Percentiles rank a stretch among this genome's conserved stretches.
phyloP scores from a whole-genome alignment of 2,888 invertebrate genomes.

The Bombylius major region DNA sequence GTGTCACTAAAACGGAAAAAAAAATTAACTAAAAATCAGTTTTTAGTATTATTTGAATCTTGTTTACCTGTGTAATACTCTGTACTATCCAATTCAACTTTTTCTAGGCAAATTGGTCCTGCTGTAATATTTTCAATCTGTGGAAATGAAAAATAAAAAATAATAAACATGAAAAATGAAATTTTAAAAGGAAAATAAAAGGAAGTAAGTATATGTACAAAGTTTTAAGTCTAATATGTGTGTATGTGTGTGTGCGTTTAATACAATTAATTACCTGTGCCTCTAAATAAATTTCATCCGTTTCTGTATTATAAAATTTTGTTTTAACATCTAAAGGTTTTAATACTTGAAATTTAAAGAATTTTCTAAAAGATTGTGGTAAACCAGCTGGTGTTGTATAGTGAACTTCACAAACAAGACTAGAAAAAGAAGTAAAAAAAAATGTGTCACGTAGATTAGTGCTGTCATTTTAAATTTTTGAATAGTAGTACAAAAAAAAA shows the following conservation, averaged over 20 bases:
- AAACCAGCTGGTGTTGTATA: constrained; percentile 68
- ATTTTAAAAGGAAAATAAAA: neutral
- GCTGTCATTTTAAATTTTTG: neutral
- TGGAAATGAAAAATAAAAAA: constrained; percentile 17
- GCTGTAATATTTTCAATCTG: constrained; percentile 87
- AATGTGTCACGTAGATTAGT: neutral
- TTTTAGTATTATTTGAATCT: neutral
- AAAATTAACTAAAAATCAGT: neutral
- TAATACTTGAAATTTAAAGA: constrained; percentile 95
- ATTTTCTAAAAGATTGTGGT: constrained; percentile 81
- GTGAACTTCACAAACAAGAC: constrained; percentile 90
- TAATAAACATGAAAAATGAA: neutral
- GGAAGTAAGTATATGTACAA: neutral
- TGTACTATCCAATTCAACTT: constrained; percentile 86
- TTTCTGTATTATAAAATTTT: constrained; percentile 91
- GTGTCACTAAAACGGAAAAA: constrained; percentile 42
- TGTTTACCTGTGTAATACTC: constrained; percentile 61
- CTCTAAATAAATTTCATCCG: constrained; percentile 60
- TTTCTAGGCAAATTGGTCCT: constrained; percentile 85
- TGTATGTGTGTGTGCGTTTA: neutral
- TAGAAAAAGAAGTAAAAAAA: constrained; percentile 27
- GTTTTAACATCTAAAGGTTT: constrained; percentile 98
- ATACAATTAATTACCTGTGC: constrained; percentile 41
- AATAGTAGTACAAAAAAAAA: neutral
- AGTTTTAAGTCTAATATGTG: neutral